phyloP scores from a whole-genome alignment of 2,888 invertebrate species.

The Cistogaster globosa region DNA sequence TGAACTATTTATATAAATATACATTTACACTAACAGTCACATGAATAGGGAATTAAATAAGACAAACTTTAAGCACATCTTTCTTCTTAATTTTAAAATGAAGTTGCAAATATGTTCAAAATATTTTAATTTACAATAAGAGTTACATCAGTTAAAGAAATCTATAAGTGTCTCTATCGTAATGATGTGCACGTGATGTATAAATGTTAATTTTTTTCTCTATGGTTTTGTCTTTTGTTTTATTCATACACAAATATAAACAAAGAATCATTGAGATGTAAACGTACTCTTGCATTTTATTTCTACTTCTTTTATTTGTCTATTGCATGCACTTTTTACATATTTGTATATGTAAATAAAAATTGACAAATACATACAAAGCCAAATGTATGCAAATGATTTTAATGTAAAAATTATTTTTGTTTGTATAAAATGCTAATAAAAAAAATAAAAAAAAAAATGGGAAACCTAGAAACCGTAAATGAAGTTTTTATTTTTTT shows the following conservation, averaged over 20 bases:
- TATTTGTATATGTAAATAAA: not conserved
- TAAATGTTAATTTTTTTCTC: not conserved
- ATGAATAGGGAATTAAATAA: too few species aligned
- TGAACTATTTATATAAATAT: slow-evolving; percentile 39
- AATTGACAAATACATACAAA: slow-evolving; percentile 9
- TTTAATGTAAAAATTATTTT: slow-evolving; percentile 27
- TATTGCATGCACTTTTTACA: not conserved
- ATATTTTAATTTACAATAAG: too few species aligned
- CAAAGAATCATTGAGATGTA: slow-evolving; percentile 51
- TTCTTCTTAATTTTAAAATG: too few species aligned
- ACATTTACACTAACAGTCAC: too few species aligned
- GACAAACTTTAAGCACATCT: too few species aligned
- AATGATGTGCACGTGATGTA: too few species aligned
- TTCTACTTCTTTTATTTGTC: not conserved
- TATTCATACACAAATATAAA: slow-evolving; percentile 46
- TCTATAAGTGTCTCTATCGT: too few species aligned
- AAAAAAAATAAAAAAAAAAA: not conserved
- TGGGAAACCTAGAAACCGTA: not conserved
- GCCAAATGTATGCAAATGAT: slow-evolving; percentile 24
- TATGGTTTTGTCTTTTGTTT: slow-evolving; percentile 40
- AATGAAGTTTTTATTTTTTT: too few species aligned
- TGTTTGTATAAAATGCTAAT: slow-evolving; percentile 11
- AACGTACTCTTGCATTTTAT: slow-evolving; percentile 13
- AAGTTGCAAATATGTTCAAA: too few species aligned
- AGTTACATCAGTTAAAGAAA: too few species aligned